Percentiles rank a stretch among this genome's conserved stretches.
phyloP scores from a whole-genome alignment of 2,113 vertebrate genomes.

The Nyctibius bracteatus region DNA sequence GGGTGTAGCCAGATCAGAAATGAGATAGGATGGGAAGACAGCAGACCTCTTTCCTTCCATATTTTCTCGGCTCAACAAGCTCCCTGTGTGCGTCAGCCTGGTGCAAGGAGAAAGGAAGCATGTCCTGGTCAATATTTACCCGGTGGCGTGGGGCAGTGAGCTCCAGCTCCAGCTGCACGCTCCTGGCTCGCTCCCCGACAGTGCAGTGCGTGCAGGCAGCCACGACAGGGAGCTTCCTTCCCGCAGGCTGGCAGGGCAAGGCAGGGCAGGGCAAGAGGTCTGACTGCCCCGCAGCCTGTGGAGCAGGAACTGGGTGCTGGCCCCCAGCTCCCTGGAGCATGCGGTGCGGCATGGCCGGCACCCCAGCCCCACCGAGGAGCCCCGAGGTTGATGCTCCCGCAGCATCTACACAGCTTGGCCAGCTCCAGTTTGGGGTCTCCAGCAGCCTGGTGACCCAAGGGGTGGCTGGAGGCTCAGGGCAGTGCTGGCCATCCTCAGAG shows the following conservation, averaged over 20 bases:
- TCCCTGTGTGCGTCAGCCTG: background rate
- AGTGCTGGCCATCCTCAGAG: background rate
- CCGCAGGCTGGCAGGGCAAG: background rate
- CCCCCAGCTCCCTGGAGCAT: rapidly evolving
- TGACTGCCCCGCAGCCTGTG: rapidly evolving
- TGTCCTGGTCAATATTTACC: background rate
- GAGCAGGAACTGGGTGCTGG: background rate
- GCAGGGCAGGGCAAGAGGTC: background rate
- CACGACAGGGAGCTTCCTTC: background rate
- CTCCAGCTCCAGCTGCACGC: background rate
- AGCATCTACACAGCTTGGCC: rapidly evolving
- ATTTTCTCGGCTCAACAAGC: background rate
- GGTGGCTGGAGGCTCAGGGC: background rate
- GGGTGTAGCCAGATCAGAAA: background rate
- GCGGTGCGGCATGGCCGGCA: rapidly evolving
- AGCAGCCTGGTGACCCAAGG: background rate
- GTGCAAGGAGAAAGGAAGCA: background rate
- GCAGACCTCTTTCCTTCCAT: background rate
- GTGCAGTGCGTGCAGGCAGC: background rate
- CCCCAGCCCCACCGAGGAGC: rapidly evolving
- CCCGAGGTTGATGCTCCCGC: rapidly evolving
- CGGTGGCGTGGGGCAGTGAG: rapidly evolving
- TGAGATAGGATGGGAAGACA: background rate
- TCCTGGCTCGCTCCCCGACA: background rate
- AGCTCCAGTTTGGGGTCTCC: background rate